phyloP scores from a whole-genome alignment of 1,140 invertebrate genomes.

The Myzus persicae region DNA sequence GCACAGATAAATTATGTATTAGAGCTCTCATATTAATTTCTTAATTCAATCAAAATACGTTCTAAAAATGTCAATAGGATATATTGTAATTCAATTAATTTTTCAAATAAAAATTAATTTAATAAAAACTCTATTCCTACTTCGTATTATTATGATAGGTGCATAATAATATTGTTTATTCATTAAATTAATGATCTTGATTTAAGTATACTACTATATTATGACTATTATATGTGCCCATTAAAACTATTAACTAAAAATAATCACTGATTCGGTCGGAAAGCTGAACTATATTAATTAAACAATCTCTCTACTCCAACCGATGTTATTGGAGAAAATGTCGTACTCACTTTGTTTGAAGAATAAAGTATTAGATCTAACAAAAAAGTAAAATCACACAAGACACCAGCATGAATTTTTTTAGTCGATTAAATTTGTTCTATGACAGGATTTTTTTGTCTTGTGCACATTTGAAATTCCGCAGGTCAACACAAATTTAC shows the following conservation, averaged over 20 bases:
- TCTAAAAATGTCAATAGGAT: not conserved
- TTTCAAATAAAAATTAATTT: not conserved
- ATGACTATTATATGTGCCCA: not conserved
- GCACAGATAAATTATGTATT: not conserved
- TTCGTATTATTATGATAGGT: not conserved
- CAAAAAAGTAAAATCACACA: not conserved
- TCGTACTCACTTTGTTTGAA: not conserved
- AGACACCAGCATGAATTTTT: not conserved
- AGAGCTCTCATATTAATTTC: not conserved
- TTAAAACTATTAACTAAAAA: not conserved
- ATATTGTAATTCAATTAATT: not conserved
- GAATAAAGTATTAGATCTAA: not conserved
- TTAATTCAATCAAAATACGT: not conserved
- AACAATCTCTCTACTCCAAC: not conserved
- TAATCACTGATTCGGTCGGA: accelerated
- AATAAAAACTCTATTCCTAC: not conserved
- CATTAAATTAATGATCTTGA: not conserved
- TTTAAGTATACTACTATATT: not conserved
- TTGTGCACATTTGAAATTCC: not conserved
- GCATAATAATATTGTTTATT: not conserved
- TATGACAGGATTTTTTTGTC: not conserved
- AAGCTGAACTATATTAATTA: not conserved
- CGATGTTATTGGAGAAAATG: not conserved
- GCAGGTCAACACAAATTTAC: no score
- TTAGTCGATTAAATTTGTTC: not conserved